phyloP scores from a whole-genome alignment of 2,888 invertebrate genomes.

The Schizaphis graminum region DNA sequence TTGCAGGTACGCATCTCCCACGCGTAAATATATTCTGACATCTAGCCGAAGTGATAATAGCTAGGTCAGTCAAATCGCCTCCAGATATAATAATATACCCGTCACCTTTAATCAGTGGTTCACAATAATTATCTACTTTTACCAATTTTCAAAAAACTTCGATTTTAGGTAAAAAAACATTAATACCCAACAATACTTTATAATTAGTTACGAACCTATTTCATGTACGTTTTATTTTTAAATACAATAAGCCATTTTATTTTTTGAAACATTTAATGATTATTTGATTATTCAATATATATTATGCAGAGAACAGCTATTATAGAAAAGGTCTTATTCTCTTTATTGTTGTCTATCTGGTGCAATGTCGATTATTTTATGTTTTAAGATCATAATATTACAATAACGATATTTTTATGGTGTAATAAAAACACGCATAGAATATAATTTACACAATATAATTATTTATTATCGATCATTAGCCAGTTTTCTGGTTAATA shows the following conservation, averaged over 20 bases:
- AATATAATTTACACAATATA: background rate
- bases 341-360: background rate
- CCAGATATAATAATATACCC: background rate
- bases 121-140: background rate
- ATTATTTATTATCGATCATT: background rate
- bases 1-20: background rate
- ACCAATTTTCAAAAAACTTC: background rate
- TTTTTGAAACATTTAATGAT: too few relatives aligned
- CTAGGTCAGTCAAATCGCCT: background rate
- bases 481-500: background rate
- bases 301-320: too few relatives aligned
- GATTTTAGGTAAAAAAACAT: background rate
- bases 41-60: background rate
- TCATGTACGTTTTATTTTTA: too few relatives aligned
- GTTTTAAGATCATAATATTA: background rate
- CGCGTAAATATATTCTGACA: background rate
- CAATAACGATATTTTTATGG: background rate
- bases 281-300: too few relatives aligned
- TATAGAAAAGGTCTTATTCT: background rate
- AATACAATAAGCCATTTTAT: too few relatives aligned
- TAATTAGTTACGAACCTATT: too few relatives aligned
- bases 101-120: background rate
- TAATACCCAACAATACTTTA: background rate
- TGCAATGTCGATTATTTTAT: background rate
- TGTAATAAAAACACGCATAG: background rate